Evolutionary conservation across 92 coral and sea anemone genomes (phyloP).

Genomic region (Palythoa grandis): DNA sequence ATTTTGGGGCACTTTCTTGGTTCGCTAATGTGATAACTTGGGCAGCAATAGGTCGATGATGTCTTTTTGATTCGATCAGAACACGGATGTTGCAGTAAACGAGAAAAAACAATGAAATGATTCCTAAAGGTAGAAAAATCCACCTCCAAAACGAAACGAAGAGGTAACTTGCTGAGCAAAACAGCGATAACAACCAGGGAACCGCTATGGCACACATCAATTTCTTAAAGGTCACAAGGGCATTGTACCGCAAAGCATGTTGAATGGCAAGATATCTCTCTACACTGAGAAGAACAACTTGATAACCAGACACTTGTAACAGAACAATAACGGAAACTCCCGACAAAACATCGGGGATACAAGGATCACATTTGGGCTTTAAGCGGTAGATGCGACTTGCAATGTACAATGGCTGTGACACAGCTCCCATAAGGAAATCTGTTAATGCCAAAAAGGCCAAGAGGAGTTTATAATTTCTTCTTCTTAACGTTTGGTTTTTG

Average conservation of each 20-base stretch:
- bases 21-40: not conserved
- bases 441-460: slow-evolving; percentile 11
- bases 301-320: not conserved
- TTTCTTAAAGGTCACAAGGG: not conserved
- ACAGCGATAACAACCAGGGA: not conserved
- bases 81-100: not conserved
- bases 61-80: not conserved
- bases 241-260: not conserved
- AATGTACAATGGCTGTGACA: not conserved
- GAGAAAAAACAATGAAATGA: not conserved
- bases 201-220: not conserved
- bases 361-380: not conserved
- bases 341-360: not conserved
- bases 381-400: not conserved
- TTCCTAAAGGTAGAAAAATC: not conserved
- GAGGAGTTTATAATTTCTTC: not conserved
- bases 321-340: not conserved
- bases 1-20: not conserved
- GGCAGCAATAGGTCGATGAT: not conserved
- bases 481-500: slow-evolving; percentile 1
- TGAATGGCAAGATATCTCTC: slow-evolving; percentile 16
- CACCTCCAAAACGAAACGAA: not conserved
- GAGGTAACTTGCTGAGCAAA: not conserved
- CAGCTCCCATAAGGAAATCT: not conserved
- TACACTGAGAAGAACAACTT: not conserved